phyloP scores from a whole-genome alignment of 2,113 vertebrate genomes.

The Calyptomena viridis region DNA sequence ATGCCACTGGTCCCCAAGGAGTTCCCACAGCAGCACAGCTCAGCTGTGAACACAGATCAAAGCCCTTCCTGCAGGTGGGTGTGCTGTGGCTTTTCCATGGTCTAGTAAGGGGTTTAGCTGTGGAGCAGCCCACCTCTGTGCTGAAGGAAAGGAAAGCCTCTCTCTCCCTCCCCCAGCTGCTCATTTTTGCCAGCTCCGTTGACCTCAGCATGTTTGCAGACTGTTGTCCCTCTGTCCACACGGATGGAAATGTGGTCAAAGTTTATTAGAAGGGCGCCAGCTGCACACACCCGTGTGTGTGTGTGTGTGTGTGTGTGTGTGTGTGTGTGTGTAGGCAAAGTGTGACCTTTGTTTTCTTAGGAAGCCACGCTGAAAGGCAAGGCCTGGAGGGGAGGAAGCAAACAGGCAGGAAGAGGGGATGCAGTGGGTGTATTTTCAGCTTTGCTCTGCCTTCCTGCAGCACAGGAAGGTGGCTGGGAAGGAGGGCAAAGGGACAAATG shows the following conservation, averaged over 20 bases:
- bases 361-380: background rate
- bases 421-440: background rate
- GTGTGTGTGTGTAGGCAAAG: background rate
- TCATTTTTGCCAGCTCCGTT: background rate
- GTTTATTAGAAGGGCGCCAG: background rate
- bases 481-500: background rate
- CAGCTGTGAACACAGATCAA: background rate
- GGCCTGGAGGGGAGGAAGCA: background rate
- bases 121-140: background rate
- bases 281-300: background rate
- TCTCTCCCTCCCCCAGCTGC: background rate
- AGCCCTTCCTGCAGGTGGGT: background rate
- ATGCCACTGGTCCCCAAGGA: background rate
- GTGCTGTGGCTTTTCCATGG: background rate
- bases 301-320: background rate
- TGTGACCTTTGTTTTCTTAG: conserved; percentile 27
- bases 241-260: conserved; percentile 27
- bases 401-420: background rate
- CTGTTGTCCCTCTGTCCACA: background rate
- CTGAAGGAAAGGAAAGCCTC: background rate
- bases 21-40: background rate
- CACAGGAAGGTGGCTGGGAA: background rate
- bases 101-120: background rate
- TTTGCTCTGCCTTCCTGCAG: background rate
- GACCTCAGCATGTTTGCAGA: background rate